A percentile compares a stretch with the other conserved stretches of the same genome.
phyloP scores from a whole-genome alignment of 1,140 invertebrate species.

The Gryllus bimaculatus region DNA sequence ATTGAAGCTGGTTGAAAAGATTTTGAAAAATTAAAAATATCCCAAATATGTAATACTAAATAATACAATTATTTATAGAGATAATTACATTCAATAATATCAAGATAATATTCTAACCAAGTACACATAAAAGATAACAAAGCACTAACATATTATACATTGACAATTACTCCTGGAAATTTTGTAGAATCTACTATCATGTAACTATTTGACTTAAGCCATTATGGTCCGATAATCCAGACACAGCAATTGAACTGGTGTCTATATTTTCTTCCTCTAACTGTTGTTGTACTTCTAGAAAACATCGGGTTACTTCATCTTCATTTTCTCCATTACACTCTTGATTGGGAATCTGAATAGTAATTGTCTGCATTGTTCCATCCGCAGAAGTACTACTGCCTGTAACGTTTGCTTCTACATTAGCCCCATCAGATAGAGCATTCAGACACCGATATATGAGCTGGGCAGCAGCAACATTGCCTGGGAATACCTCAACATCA shows the following conservation, averaged over 20 bases:
- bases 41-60: no score
- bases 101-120: no score
- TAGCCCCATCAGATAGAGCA: constrained; percentile 36
- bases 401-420: constrained; percentile 37
- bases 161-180: no score
- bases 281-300: constrained; percentile 11
- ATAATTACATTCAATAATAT: no score
- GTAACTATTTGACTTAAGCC: no score
- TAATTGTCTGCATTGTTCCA: constrained; percentile 40
- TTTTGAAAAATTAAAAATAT: no score
- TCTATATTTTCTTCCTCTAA: constrained; percentile 10
- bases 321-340: neutral
- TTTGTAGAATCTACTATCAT: no score
- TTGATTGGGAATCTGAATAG: constrained; percentile 35
- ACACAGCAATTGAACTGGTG: constrained; percentile 15
- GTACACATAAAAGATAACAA: no score
- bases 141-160: no score
- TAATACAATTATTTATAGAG: no score
- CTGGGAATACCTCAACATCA: constrained; percentile 37
- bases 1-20: no score
- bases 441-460: constrained; percentile 44
- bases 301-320: constrained; percentile 2
- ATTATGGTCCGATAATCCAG: constrained; percentile 7
- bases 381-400: constrained; percentile 37
- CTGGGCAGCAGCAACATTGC: constrained; percentile 43